These are phyloP conservation scores for Cololabis saira DNA, from an alignment of 2,113 vertebrate genomes.

Conservation along the genomic window DNA sequence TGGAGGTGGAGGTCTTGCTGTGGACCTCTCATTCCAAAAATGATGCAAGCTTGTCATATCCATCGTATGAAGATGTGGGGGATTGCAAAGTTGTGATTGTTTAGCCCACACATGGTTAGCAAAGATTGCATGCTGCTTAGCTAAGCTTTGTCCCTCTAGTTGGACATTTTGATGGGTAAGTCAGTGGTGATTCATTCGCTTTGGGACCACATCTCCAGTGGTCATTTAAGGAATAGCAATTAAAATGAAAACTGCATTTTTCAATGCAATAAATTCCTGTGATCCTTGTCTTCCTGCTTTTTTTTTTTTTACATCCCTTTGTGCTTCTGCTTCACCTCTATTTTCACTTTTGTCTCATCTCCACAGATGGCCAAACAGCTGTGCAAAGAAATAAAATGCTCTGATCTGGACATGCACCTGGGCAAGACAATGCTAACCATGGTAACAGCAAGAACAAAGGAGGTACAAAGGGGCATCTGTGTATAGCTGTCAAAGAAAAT, in stretches of 20 bases:
- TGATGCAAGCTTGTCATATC: no score
- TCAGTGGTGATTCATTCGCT: no score
- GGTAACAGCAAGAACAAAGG: constrained; percentile 36
- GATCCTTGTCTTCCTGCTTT: background rate
- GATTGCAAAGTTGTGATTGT: no score
- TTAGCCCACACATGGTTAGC: no score
- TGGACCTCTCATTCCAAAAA: no score
- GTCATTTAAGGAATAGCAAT: no score
- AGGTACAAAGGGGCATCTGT: constrained; percentile 15
- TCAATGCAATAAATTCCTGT: background rate
- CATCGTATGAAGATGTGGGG: no score
- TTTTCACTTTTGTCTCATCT: constrained; percentile 41
- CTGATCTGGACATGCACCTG: constrained; percentile 57
- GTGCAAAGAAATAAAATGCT: constrained; percentile 34
- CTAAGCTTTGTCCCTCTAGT: no score
- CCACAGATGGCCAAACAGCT: constrained; percentile 66
- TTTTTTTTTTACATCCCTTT: constrained; percentile 13
- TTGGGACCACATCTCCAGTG: no score
- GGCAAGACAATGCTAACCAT: constrained; percentile 27
- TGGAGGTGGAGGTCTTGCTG: no score
- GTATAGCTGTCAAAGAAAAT: background rate
- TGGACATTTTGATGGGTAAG: no score
- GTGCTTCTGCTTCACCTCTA: constrained; percentile 2
- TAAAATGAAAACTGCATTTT: background rate
- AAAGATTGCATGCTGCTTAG: no score